Evolutionary conservation across 2,797 vertebrate genomes (phyloP).

Genomic region (Remorina albescens): DNA sequence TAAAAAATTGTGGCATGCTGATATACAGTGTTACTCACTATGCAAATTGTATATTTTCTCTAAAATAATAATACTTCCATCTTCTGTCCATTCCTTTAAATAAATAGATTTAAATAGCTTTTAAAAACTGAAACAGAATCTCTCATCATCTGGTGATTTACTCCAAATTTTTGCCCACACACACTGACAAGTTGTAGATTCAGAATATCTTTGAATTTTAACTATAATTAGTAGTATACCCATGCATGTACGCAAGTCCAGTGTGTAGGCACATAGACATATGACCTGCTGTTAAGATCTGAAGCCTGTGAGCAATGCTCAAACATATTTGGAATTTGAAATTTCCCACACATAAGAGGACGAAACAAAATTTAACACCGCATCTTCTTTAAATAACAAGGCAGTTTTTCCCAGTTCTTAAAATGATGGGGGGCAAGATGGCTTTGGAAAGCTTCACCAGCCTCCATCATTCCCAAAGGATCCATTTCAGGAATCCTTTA

Average conservation of each 20-base stretch:
- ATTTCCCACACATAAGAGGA: background rate
- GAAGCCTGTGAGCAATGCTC: background rate
- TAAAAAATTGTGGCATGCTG: background rate
- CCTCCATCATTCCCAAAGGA: slow-evolving; percentile 6
- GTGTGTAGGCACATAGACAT: background rate
- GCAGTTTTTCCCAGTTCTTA: background rate
- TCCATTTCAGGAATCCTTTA: slow-evolving; percentile 5
- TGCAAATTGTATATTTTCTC: background rate
- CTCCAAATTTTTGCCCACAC: background rate
- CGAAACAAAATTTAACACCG: background rate
- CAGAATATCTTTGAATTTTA: background rate
- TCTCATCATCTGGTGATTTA: background rate
- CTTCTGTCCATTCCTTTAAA: background rate
- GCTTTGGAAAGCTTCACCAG: background rate
- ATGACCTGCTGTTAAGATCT: background rate
- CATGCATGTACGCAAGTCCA: background rate
- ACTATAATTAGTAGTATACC: too few relatives aligned
- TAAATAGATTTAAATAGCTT: background rate
- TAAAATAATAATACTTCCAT: background rate
- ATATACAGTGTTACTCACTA: background rate
- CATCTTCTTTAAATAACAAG: background rate
- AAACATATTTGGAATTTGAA: slow-evolving; percentile 3
- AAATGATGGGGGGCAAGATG: background rate
- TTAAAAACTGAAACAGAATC: background rate
- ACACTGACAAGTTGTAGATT: background rate